Evolutionary conservation across 2,888 invertebrate species (phyloP), one percentile per base, ranked within the genome.

Genomic region (Caenorhabditis parvicauda): DNA sequence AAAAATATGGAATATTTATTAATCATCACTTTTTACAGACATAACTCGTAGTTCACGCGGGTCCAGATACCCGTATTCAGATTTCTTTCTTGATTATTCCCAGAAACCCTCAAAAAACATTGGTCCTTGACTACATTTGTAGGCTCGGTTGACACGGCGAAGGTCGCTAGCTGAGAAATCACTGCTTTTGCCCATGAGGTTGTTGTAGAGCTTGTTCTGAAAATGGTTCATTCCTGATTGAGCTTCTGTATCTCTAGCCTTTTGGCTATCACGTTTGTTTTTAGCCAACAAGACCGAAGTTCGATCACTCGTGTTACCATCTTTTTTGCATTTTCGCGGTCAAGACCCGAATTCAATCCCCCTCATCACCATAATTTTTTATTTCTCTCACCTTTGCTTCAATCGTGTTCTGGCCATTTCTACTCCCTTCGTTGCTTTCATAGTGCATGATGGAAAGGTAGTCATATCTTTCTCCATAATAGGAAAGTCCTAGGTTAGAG

Each of bases 381-480:
- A n/a, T n/a, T n/a, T n/a, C n/a, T 1, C 37, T 19, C 17, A 62
- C 57, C 47, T 72, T 75, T 2, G 78, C 75, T 50, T 76, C 77
- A 24, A 79, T 79, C 3, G 79, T 79, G 45, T 77, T 79, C 28
- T 70, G 67, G 3, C 79, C 79, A 49, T 79, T 79, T 39, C 64
- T 58, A 47, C 73, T 74, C 27, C 72, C 72, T 32, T 72, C 72
- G 44, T 67, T 70, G 42, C 70, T 66, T 35, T 72, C 72, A 38
- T 72, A 72, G 58, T 79, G 78, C 78, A 78, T 79, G n/a, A 77
- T 75, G 21, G 77, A 77, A 24, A 72, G 73, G 52, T 78, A 79
- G 55, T 79, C 79, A 54, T 79, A 79, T 19, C 61, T 54, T 52
- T 79, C 79, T 17, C 76, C 76, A 45, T 79, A 79, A 51, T 79